These are phyloP conservation scores for Ardeotis arabs DNA, from an alignment of 2,113 vertebrate genomes.

Conservation along the genomic window DNA sequence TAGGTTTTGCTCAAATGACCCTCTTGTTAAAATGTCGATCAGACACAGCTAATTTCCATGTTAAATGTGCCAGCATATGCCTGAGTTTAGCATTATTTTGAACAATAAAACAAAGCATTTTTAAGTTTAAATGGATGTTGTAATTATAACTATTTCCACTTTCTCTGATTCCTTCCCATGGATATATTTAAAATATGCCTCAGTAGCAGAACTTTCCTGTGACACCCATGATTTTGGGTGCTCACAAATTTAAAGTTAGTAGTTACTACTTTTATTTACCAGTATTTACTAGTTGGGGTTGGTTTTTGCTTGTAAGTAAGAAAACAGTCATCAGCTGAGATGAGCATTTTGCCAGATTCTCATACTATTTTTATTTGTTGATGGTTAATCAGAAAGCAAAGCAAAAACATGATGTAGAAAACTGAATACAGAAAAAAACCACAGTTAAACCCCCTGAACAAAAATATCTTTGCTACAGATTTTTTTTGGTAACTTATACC, in stretches of 20 bases:
- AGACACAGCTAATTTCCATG: neutral
- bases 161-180: conserved; percentile 14
- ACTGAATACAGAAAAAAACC: neutral
- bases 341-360: neutral
- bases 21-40: conserved; percentile 16
- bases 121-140: conserved; percentile 23
- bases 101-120: neutral
- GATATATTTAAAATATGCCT: neutral
- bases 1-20: neutral
- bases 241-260: neutral
- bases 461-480: neutral
- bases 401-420: neutral
- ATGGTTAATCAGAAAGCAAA: conserved; percentile 13
- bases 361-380: neutral
- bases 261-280: neutral
- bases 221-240: neutral
- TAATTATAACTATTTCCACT: conserved; percentile 22
- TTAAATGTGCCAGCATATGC: neutral
- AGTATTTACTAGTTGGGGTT: neutral
- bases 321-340: conserved; percentile 11
- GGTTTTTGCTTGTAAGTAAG: neutral
- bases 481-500: neutral
- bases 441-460: neutral
- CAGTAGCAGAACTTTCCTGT: neutral
- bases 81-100: neutral